These are phyloP conservation scores for Drosophila funebris DNA, from an alignment of 1,140 invertebrate genomes.

Conservation along the genomic window DNA sequence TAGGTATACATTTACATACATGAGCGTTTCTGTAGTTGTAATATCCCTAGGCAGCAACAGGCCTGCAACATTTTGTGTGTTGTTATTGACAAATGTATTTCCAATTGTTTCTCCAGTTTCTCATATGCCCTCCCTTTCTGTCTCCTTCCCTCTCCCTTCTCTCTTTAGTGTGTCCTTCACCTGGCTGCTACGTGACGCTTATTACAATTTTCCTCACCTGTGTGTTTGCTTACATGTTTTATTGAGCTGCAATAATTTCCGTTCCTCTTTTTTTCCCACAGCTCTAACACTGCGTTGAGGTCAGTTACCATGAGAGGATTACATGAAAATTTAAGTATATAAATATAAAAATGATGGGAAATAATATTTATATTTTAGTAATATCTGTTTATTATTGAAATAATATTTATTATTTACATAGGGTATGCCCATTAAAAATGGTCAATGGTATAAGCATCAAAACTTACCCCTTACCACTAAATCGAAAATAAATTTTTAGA, in stretches of 20 bases:
- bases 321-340: slow-evolving; percentile 21
- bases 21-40: slow-evolving; percentile 23
- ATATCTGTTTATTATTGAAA: background rate
- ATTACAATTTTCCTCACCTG: slow-evolving; percentile 50
- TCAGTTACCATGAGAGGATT: slow-evolving; percentile 39
- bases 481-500: too few species aligned
- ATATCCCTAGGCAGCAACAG: slow-evolving; percentile 42
- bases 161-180: too few species aligned
- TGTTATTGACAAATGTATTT: slow-evolving; percentile 80
- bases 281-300: slow-evolving; percentile 56
- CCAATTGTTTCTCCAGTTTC: slow-evolving; percentile 59
- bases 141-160: background rate
- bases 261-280: slow-evolving; percentile 16
- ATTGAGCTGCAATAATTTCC: slow-evolving; percentile 68
- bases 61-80: slow-evolving; percentile 57
- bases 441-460: too few species aligned
- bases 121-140: slow-evolving; percentile 3
- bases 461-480: too few species aligned
- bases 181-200: slow-evolving; percentile 52
- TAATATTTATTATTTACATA: too few species aligned
- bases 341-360: background rate
- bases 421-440: too few species aligned
- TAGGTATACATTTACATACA: background rate
- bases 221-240: slow-evolving; percentile 50
- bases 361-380: background rate